Percentiles rank a stretch among this genome's conserved stretches.
Conservation (phyloP, 2,888 invertebrate species). For the Drosophila anomalata region DNA sequence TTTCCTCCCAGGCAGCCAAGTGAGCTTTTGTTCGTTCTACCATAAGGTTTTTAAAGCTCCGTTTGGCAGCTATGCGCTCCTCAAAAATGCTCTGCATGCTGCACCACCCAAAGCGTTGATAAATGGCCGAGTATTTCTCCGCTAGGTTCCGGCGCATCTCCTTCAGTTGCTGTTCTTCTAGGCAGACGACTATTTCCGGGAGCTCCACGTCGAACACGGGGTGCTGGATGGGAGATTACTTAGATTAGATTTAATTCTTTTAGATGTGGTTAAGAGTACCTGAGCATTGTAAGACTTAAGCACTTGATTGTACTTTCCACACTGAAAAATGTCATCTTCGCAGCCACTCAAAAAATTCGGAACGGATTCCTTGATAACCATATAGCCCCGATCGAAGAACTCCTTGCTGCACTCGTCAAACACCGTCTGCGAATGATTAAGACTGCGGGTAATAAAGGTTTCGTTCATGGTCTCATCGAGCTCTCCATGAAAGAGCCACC, state of each 20-base stretch:
- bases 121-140: constrained; percentile 65
- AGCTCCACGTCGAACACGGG: constrained; percentile 76
- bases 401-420: constrained; percentile 79
- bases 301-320: constrained; percentile 90
- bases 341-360: constrained; percentile 89
- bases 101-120: constrained; percentile 84
- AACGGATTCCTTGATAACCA: constrained; percentile 82
- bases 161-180: constrained; percentile 77
- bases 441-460: constrained; percentile 88
- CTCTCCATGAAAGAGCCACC: constrained; percentile 94
- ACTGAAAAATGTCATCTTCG: constrained; percentile 88
- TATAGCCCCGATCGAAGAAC: constrained; percentile 82
- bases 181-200: constrained; percentile 80
- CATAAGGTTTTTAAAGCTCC: constrained; percentile 85
- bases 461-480: constrained; percentile 92
- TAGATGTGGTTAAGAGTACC: constrained; percentile 83
- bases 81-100: constrained; percentile 85
- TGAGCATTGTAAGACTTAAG: constrained; percentile 89
- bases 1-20: constrained; percentile 76
- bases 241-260: not conserved
- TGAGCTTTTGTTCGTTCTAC: constrained; percentile 81
- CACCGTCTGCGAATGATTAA: constrained; percentile 43
- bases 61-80: constrained; percentile 84
- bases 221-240: constrained; percentile 64
- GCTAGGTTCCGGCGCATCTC: constrained; percentile 70